Evolutionary conservation across 2,797 vertebrate genomes (phyloP), one percentile per base, ranked within the genome.

Genomic region (Salarias fasciatus): DNA sequence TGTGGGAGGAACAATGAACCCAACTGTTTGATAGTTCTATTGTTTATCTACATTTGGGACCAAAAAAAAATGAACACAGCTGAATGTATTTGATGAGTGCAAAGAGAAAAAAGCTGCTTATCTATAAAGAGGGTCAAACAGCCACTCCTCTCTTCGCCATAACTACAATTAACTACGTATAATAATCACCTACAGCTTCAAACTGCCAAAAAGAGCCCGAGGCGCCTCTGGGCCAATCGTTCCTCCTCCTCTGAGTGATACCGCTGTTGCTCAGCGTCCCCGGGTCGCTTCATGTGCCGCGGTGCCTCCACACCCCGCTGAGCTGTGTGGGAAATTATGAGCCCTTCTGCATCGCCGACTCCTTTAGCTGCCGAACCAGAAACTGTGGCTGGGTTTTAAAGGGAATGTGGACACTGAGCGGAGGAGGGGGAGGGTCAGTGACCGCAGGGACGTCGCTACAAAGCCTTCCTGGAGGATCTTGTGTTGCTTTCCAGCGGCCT

Each of bases 261-360:
- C 13, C 37, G 46, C 45, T 64, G 50, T 37, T 59, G 45, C 45
- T 60, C 42, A 6, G 0, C 18, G 52, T 61, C 81, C 72, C 60
- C 10, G 0, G 57, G 71, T 73, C 53, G 28, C 47, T 53, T 62
- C 8, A 3, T 51, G 53, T 72, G 59, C 41, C 54, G 38, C 53
- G 33, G 53, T 70, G 62, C 28, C 35, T 66, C 47, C 50, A 70
- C 76, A 72, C 68, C 63, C 73, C 9, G 8, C 63, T 73, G 73
- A 62, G 79, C 63, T 36, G 28, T 80, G 65, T 75, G 78, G 65
- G 69, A 76, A 84, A 75, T 15, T 5, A 36, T 12, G 15, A 62
- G 28, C 65, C 37, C 55, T 83, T 70, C 76, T 72, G 69, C 65
- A 69, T 71, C 24, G 18, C 36, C 72, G 63, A 1, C 37, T 68